A percentile compares a stretch with the other conserved stretches of the same genome.
phyloP scores from a whole-genome alignment of 2,113 vertebrate species.

The Malurus cyaneus region DNA sequence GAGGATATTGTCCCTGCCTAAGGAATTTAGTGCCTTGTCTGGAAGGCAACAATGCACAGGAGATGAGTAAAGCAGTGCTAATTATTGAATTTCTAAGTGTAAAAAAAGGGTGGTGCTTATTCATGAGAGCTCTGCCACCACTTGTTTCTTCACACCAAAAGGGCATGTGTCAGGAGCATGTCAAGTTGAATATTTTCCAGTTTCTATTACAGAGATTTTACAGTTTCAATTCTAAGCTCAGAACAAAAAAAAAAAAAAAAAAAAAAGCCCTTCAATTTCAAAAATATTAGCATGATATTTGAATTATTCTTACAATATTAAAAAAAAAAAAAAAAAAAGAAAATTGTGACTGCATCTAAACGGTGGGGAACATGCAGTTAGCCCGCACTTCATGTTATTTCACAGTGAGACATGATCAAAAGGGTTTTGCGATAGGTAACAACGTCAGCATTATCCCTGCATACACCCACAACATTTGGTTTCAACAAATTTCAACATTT shows the following conservation, averaged over 20 bases:
- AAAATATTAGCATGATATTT: conserved; percentile 77
- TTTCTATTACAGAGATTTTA: conserved; percentile 82
- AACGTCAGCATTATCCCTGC: not conserved
- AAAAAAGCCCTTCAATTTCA: conserved; percentile 70
- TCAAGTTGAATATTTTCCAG: conserved; percentile 80
- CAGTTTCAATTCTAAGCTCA: conserved; percentile 75
- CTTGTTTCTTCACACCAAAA: conserved; percentile 76
- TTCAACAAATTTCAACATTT: not conserved
- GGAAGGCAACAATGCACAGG: not conserved
- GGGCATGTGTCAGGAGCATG: conserved; percentile 77
- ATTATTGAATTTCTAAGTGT: not conserved
- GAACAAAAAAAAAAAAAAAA: conserved; percentile 18
- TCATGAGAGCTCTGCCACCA: not conserved
- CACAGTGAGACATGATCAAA: not conserved
- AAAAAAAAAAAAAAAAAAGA: not conserved
- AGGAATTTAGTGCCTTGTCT: not conserved
- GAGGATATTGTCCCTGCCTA: not conserved
- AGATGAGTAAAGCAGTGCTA: not conserved
- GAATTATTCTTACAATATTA: conserved; percentile 73
- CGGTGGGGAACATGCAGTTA: not conserved
- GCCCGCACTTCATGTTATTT: not conserved
- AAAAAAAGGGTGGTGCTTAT: not conserved
- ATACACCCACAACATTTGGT: not conserved
- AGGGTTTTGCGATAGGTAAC: not conserved
- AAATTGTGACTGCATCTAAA: not conserved